Base-by-base conservation (phyloP, 2,888 invertebrate species). In the Apoderus coryli region DNA sequence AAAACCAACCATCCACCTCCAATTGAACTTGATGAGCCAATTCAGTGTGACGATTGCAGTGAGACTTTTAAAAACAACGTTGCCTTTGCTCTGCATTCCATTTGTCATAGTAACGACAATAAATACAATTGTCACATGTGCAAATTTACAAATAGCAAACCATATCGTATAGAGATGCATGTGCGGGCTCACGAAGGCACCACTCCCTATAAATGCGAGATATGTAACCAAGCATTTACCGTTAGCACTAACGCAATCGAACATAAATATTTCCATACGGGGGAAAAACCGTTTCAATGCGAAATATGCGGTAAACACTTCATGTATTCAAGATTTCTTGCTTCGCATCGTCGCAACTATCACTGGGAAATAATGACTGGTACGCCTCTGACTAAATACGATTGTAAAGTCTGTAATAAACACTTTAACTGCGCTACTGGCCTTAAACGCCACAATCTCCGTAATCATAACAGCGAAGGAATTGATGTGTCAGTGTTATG, bases 241-340 rank as follows among this genome's bases (percentile, higher is more conserved):
- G n/a, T n/a, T n/a, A n/a, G n/a, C n/a, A n/a, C n/a, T n/a, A n/a
- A n/a, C n/a, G n/a, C n/a, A n/a, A n/a, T n/a, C n/a, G n/a, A n/a
- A n/a, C n/a, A n/a, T n/a, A n/a, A n/a, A 16, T 42, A 47, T 25
- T 47, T 48, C 24, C 53, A 52, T 32, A 48, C 48, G 25, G 46
- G 50, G 1, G 52, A 53, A 24, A 52, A 61, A 35, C 59, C 61
- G 27, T 64, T 63, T 44, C 60, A 61, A 39, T 65, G 65, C 44
- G 61, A 63, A 34, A 57, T 62, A 6, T 64, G 64, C 42, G 56
- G 59, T 36, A 63, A 64, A 33, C 58, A 59, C n/a, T 64, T 63
- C 33, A 61, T 61, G 29, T n/a, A n/a, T n/a, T n/a, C n/a, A n/a
- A n/a, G n/a, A n/a, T n/a, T n/a, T n/a, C n/a, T n/a, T n/a, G n/a